Conservation (phyloP, 1,140 invertebrate species). For the Procambarus clarkii region DNA sequence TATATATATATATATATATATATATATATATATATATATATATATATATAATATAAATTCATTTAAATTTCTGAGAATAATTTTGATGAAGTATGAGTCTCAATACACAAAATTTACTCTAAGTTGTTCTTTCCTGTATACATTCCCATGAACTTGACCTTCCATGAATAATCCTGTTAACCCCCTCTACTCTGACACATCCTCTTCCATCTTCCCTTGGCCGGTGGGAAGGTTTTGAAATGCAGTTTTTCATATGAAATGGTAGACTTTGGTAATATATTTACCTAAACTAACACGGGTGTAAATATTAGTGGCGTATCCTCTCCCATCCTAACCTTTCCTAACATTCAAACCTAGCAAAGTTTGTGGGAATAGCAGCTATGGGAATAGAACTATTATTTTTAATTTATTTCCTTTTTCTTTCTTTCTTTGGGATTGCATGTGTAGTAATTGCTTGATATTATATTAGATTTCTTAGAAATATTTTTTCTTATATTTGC, state of each 20-base stretch:
- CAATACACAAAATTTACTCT: constrained; percentile 49
- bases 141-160: constrained; percentile 44
- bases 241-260: neutral
- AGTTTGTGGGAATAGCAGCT: constrained; percentile 49
- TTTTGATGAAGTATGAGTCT: neutral
- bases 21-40: constrained; percentile 10
- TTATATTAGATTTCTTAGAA: constrained; percentile 17
- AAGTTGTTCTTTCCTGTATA: constrained; percentile 48
- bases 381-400: constrained; percentile 44
- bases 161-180: neutral
- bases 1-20: neutral
- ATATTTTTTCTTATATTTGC: neutral
- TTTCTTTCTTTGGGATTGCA: constrained; percentile 46
- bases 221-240: neutral
- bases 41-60: neutral
- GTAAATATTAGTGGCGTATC: neutral
- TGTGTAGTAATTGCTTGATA: constrained; percentile 25
- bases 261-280: neutral
- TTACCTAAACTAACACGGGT: neutral
- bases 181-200: neutral
- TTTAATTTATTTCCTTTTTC: constrained; percentile 37
- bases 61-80: neutral
- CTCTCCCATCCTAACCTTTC: constrained; percentile 15
- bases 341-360: neutral
- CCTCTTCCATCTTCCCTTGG: neutral